Base-by-base conservation (phyloP, 2,113 vertebrate species). In the Mesocricetus auratus region DNA sequence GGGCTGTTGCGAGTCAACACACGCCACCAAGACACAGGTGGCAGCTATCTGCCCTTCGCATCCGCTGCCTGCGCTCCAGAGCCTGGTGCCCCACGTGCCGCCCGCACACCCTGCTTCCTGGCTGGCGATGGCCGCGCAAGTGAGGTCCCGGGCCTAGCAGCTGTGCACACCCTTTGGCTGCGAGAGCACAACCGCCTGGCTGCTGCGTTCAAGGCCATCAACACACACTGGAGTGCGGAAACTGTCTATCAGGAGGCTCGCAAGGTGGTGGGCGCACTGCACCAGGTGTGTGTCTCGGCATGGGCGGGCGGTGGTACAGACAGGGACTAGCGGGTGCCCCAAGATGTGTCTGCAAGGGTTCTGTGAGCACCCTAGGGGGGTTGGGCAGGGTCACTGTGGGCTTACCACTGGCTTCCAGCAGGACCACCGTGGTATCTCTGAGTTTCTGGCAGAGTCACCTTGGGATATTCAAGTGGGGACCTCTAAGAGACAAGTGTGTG, bases 131-230 rank as follows among this genome's bases (percentile, higher is more conserved):
- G 98, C 78, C 98, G 99, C 1, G 98, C 98, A 92, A 99, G 98
- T 0, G 99, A 99, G 98, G 99, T 99, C 2, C 98, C 99, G 0
- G 98, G 99, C 7, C 98, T 99, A 93, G 89, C 98, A 0, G 95
- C 98, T 36, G 69, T 99, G 95, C 99, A 99, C 95, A 99, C 99
- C 0, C 97, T 99, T 82, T 99, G 99, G 99, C 96, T 99, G 64
- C 98, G 99, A 29, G 99, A 99, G 95, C 99, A 99, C 98, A 99
- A 99, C 96, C 99, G 99, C 22, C 96, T 99, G 86, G 99, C 99
- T 7, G 93, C 96, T 0, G 89, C 91, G 13, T 97, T 99, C 91
- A 98, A 96, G 73, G 88, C 21, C n/a, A 98, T 99, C 45, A 99
- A 99, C 0, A 0, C 71, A 16, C 99, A 99, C 97, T 99, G 99